Conservation (phyloP, 2,797 vertebrate genomes). For the Ceryle rudis region DNA sequence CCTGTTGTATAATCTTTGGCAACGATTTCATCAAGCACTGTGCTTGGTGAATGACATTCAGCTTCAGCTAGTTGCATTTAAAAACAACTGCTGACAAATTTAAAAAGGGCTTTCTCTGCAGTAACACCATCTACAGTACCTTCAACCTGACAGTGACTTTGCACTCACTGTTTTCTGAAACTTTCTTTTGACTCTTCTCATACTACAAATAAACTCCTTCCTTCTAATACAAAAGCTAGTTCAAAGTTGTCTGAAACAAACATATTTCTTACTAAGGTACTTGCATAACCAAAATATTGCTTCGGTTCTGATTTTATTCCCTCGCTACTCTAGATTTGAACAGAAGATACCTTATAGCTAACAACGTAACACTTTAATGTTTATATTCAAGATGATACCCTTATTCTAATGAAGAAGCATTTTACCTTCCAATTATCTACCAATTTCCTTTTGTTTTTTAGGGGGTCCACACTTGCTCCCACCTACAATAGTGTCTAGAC, state of each 20-base stretch:
- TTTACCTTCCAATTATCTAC: not conserved
- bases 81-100: slow-evolving; percentile 31
- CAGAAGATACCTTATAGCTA: not conserved
- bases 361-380: not conserved
- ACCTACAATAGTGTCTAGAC: not conserved
- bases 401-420: not conserved
- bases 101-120: slow-evolving; percentile 11
- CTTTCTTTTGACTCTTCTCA: not conserved
- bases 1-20: slow-evolving; percentile 47
- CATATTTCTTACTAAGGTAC: not conserved
- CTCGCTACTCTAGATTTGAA: not conserved
- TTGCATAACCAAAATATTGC: not conserved
- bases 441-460: not conserved
- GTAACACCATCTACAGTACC: not conserved
- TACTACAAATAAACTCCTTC: not conserved
- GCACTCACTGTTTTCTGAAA: not conserved
- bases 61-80: not conserved
- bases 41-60: not conserved
- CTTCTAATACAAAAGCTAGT: not conserved
- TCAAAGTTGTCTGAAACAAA: not conserved
- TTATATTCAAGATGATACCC: not conserved
- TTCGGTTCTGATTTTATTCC: not conserved
- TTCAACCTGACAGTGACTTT: not conserved
- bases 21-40: slow-evolving; percentile 26
- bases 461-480: not conserved